Evolutionary conservation across 1,140 invertebrate genomes (phyloP), one percentile per base, ranked within the genome.

Genomic region (Penaeus vannamei): DNA sequence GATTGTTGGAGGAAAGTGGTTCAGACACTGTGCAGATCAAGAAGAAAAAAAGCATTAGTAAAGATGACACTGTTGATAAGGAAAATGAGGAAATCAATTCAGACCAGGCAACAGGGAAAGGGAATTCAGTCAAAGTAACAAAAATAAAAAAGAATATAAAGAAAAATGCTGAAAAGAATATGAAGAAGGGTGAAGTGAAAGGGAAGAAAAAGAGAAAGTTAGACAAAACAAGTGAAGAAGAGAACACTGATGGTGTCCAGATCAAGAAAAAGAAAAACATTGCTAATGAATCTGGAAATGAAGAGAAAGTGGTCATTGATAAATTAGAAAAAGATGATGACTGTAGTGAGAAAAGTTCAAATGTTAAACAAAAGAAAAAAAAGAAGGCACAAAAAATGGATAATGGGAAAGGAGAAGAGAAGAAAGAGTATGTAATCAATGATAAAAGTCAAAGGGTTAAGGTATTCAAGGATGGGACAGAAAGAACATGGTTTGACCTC

Each of bases 401-500:
- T 23, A 64, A 84, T 64, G 61, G 64, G 42, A 84, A 64, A 64
- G 12, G 46, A n/a, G 19, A 64, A 64, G 7, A 20, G 26, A 29
- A 53, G 26, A 59, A 22, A 26, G 85, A 66, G 32, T 86, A 46
- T 66, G 61, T 64, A 42, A 42, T 86, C 14, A 86, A 79, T 79
- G 36, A 60, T 23, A 26, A 80, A 36, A 64, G 81, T 62, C 42
- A 83, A 26, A 62, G 32, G 26, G 46, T 84, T 19, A 69, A 72
- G 42, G 86, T 87, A 20, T 69, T 83, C 32, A 46, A 69, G 19
- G 69, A 88, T 84, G 87, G 87, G 1, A 88, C 66, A 77, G 53
- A 88, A 32, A 88, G 81, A 32, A 76, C 87, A 12, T 88, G 87
- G 87, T 84, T 88, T 84, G 87, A 88, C 53, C 87, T 88, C 23